Evolutionary conservation across 64 coral and sea anemone genomes (phyloP), one percentile per base, ranked within the genome.

Genomic region (Dendronephthya gigantea): DNA sequence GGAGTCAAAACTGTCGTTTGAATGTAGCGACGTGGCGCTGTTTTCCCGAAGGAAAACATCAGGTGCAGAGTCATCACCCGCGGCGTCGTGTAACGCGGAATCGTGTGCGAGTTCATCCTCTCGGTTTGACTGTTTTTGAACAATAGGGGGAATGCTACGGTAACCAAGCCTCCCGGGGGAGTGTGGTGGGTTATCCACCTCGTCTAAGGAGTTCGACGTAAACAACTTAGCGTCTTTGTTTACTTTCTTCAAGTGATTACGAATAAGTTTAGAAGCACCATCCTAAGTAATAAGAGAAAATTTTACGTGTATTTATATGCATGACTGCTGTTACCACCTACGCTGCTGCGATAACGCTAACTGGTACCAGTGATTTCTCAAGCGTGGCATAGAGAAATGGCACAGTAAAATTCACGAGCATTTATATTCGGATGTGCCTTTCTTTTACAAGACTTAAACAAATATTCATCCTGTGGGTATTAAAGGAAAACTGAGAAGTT

Each of bases 201-300:
- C 87, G 49, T 88, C 32, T 48, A 50, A 59, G 50, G n/a, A 82
- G 50, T 22, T 56, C 37, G 37, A 50, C 19, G 83, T 39, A 55
- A 59, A 38, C 50, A 98, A 92, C 89, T 98, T 92, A 5, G 65
- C 39, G 9, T 90, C 89, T 34, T 89, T 92, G 81, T 76, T 98
- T n/a, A 83, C 89, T 82, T 92, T 98, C 62, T 98, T 98, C 22
- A 98, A 56, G 33, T 98, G 95, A 68, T 90, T 98, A 40, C 93
- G 95, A 69, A 98, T 87, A 19, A 98, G 65, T 83, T 98, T 98
- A 10, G 95, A 93, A 35, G 95, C 95, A 27, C 95, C 95, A 47
- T 98, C 95, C 95, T 98, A 84, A 59, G 49, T 79, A 79, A 79
- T 4, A 35, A 11, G 17, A 22, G 25, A 62, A 62, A 17, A 27